phyloP scores from a whole-genome alignment of 2,113 vertebrate genomes.

The Cranoglanis bouderius region DNA sequence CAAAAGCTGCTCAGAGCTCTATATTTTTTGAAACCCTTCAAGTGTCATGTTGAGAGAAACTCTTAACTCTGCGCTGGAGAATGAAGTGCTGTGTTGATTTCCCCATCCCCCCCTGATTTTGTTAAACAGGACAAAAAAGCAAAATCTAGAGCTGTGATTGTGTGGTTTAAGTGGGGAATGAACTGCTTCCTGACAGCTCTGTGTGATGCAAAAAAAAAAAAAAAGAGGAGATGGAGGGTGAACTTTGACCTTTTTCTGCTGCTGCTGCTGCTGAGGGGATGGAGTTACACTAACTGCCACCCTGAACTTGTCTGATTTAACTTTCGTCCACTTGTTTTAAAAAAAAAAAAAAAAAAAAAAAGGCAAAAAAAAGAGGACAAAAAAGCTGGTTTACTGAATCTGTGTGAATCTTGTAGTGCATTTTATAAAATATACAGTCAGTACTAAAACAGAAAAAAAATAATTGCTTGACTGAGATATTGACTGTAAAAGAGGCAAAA shows the following conservation, averaged over 20 bases:
- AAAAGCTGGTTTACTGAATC: neutral
- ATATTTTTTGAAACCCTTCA: conserved; percentile 68
- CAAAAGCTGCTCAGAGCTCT: conserved; percentile 69
- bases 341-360: conserved; percentile 34
- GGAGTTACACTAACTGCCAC: conserved; percentile 42
- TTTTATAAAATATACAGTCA: conserved; percentile 59
- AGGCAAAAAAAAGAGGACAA: conserved; percentile 37
- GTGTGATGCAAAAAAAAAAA: conserved; percentile 4
- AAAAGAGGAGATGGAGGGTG: conserved; percentile 20
- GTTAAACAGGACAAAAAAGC: conserved; percentile 53
- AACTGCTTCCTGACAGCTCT: conserved; percentile 10
- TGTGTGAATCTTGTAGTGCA: conserved; percentile 50
- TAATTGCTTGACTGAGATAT: conserved; percentile 9
- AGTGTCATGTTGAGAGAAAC: conserved; percentile 49
- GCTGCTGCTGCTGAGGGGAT: conserved; percentile 59
- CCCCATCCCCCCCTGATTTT: conserved; percentile 44
- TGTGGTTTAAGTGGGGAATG: conserved; percentile 50
- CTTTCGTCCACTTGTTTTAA: conserved; percentile 53
- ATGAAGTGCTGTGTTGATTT: conserved; percentile 61
- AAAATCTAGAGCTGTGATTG: conserved; percentile 37
- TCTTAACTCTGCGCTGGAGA: conserved; percentile 49
- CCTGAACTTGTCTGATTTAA: conserved; percentile 38
- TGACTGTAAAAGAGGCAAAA: conserved; percentile 48
- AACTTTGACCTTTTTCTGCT: conserved; percentile 58
- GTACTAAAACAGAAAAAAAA: conserved; percentile 64